Base-by-base conservation (phyloP, 2,888 invertebrate genomes). In the Hirtodrosophila duncani region DNA sequence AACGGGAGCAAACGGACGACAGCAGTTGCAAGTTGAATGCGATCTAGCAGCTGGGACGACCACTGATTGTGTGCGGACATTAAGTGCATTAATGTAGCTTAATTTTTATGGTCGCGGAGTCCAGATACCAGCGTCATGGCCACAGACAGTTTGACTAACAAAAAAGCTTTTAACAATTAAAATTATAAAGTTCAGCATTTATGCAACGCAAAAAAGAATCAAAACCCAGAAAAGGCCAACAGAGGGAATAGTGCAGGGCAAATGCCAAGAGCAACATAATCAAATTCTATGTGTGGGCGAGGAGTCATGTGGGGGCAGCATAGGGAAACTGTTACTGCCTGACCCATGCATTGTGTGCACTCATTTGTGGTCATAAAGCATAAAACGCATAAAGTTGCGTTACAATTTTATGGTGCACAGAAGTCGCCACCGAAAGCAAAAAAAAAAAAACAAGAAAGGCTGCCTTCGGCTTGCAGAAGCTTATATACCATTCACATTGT, bases 351-450 rank as follows among this genome's bases (percentile, higher is more conserved):
- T 62, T 70, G 66, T 68, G 63, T 55, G 63, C 63, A 50, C 66
- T 72, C 70, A 69, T 68, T 75, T 69, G 71, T 78, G 82, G 68
- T 75, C 81, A 82, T 78, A 82, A 78, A 82, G 81, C 82, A 82
- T 80, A 80, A 82, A 82, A 79, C 67, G 77, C 68, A 77, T 71
- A 77, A 81, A 80, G 65, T 70, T 68, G 71, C 70, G 74, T 72
- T 74, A 80, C 80, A 67, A 74, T 82, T 82, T 82, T 79, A 81
- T 77, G 78, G 77, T 27, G 57, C 21, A 60, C 63, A 63, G 64
- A 63, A 68, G 63, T 70, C 66, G 59, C 58, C 60, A 59, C 41
- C 52, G 43, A 33, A 56, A 27, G 44, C 48, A 43, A 46, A 51
- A 49, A 39, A 23, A 8, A 38, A 53, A 33, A 30, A 20, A 29